A percentile compares a stretch with the other conserved stretches of the same genome.
Conservation (phyloP, 92 coral and sea anemone species). For the Anthopleura xanthogrammica region DNA sequence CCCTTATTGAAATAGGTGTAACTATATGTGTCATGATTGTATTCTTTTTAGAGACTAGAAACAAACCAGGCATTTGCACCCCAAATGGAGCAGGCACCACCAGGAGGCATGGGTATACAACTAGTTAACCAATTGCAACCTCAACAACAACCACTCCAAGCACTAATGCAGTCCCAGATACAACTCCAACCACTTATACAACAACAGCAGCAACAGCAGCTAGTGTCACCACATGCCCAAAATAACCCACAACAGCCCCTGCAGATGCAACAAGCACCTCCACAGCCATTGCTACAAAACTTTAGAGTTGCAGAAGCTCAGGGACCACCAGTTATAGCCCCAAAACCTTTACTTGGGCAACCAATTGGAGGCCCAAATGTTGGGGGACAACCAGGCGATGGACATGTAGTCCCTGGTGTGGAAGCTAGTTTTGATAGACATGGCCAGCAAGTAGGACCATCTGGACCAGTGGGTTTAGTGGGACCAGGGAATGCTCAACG, state of each 20-base stretch:
- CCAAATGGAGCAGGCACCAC: background rate
- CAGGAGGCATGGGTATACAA: background rate
- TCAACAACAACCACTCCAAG: constrained; percentile 20
- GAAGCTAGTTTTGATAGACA: constrained; percentile 16
- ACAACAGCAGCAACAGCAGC: constrained; percentile 35
- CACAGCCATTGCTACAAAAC: background rate
- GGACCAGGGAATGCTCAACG: constrained; percentile 31
- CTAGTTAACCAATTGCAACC: constrained; percentile 26
- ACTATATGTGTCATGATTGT: no score
- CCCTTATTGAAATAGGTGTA: no score
- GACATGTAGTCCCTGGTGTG: constrained; percentile 1
- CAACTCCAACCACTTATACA: constrained; percentile 9
- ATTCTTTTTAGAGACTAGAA: background rate
- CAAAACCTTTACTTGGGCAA: background rate
- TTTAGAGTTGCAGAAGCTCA: background rate
- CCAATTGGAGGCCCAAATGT: constrained; percentile 1
- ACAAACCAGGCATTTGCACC: background rate
- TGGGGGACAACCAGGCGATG: background rate
- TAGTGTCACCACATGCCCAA: background rate
- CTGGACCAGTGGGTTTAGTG: constrained; percentile 34
- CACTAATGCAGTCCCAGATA: constrained; percentile 9
- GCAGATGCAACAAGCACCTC: constrained; percentile 3
- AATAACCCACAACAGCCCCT: background rate
- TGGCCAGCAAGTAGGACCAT: constrained; percentile 31
- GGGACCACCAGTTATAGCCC: background rate